These are phyloP conservation scores for Scaeva pyrastri DNA, from an alignment of 2,888 invertebrate species.

Conservation along the genomic window DNA sequence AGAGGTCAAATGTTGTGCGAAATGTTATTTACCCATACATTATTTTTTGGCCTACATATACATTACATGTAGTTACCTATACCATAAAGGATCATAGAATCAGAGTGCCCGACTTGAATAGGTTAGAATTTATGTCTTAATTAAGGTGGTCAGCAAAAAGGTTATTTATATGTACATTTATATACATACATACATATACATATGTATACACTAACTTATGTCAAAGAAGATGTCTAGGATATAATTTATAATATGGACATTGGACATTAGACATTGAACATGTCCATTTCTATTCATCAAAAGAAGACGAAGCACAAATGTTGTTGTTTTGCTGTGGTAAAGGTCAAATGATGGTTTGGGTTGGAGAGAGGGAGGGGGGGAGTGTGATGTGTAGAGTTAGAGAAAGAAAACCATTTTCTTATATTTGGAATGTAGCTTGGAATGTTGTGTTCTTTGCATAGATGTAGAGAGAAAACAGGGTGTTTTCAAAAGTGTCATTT, in stretches of 20 bases:
- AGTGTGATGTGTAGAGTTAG: neutral
- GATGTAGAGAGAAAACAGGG: neutral
- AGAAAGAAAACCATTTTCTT: constrained; percentile 7
- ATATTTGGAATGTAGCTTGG: neutral
- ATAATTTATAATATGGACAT: constrained; percentile 15
- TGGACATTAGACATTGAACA: constrained; percentile 49
- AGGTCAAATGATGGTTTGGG: neutral
- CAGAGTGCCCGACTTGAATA: constrained; percentile 46
- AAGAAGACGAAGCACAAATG: constrained; percentile 27
- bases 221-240: constrained; percentile 9
- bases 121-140: constrained; percentile 59
- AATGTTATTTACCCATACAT: constrained; percentile 54
- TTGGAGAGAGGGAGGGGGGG: neutral
- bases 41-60: neutral
- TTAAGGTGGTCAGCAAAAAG: constrained; percentile 58
- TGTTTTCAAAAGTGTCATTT: neutral
- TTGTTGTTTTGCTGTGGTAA: constrained; percentile 1
- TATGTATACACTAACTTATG: neutral
- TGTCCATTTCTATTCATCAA: constrained; percentile 59
- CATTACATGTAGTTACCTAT: too few relatives aligned
- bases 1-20: constrained; percentile 68
- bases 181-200: too few relatives aligned
- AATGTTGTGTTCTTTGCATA: neutral
- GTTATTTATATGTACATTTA: constrained; percentile 11
- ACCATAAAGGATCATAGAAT: neutral